Base-by-base conservation (phyloP, 2,888 invertebrate species). In the Rotaria socialis region DNA sequence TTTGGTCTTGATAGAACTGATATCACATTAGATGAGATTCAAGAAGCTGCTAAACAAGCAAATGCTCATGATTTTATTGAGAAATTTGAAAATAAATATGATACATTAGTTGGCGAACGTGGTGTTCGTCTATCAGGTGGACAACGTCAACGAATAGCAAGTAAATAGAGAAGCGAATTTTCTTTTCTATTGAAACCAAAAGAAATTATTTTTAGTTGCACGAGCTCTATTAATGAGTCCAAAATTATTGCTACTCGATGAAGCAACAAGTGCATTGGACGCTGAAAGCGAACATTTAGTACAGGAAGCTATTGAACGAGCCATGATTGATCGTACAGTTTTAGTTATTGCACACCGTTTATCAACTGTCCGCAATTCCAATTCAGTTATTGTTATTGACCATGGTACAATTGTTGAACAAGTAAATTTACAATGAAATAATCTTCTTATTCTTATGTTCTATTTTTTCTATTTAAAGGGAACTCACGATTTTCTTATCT, bases 231-330 rank as follows among this genome's bases (percentile, higher is more conserved):
- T 90, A 43, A 90, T 90, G 89, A 88, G 90, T 87, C 90, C 90
- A 27, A 88, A 88, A 8, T 87, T 90, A n/a, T 87, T 90, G n/a
- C 88, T 90, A 27, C 52, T 84, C 4, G 84, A 85, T 27, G 85
- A 85, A 84, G 85, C 87, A 50, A 87, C 87, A 41, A 85, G 85
- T 10, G 86, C 85, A 1, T 56, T 87, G 35, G 90, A 90, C 89
- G 90, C 90, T n/a, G 90, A 90, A 86, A 90, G 90, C 88, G 90
- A 90, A 88, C 89, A 90, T 86, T 87, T 90, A 85, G 90, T 90
- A 58, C 90, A 90, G 87, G 90, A 90, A 87, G 90, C 90, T 14
- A 89, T 90, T 43, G 90, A 90, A 86, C 85, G 90, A 85, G 90
- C 90, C 50, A 90, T 90, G 89, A 89, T 89, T 84, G 89, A 89